These are phyloP conservation scores for Lethocerus indicus DNA, from an alignment of 1,140 invertebrate genomes.

Conservation along the genomic window DNA sequence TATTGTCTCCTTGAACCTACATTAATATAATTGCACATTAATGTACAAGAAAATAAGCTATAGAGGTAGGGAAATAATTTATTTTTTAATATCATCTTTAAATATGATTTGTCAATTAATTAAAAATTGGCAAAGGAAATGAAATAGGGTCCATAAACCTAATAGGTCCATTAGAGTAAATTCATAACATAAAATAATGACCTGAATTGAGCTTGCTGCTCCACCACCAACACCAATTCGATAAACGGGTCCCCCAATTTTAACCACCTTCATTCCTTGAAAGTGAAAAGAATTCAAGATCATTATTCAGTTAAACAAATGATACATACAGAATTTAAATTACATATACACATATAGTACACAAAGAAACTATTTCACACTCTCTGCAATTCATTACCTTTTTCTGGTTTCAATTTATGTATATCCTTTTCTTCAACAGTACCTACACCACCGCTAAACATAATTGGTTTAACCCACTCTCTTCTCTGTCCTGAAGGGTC, in stretches of 20 bases:
- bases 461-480: constrained; percentile 96
- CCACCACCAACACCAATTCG: constrained; percentile 95
- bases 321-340: too few relatives aligned
- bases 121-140: neutral
- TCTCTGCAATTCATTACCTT: constrained; percentile 29
- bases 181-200: constrained; percentile 21
- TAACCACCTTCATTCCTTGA: constrained; percentile 68
- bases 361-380: neutral
- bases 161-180: neutral
- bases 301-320: too few relatives aligned
- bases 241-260: constrained; percentile 92
- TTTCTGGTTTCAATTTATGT: constrained; percentile 48
- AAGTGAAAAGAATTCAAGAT: too few relatives aligned
- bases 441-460: constrained; percentile 95
- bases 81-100: neutral
- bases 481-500: constrained; percentile 47
- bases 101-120: neutral
- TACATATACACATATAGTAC: neutral
- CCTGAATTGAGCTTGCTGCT: constrained; percentile 86
- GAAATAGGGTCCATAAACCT: neutral
- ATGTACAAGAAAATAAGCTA: too few relatives aligned
- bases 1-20: constrained; percentile 74
- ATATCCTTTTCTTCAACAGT: constrained; percentile 67
- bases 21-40: too few relatives aligned
- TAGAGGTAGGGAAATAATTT: neutral